Base-by-base conservation (phyloP, 2,888 invertebrate species). In the Parnassius mnemosyne region DNA sequence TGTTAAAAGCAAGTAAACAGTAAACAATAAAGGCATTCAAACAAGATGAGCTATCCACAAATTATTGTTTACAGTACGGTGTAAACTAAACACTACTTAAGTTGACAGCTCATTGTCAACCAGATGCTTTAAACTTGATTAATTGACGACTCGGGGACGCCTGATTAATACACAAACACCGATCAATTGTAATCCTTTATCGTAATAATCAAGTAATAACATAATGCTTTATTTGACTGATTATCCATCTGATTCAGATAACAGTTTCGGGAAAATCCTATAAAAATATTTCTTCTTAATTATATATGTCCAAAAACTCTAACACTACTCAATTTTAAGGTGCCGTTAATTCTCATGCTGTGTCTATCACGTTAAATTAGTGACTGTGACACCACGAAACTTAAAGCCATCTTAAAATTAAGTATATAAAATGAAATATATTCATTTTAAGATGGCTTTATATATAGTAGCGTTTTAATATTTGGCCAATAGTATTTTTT, bases 101-200 rank as follows among this genome's bases (percentile, higher is more conserved):
- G 81, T 83, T 83, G 89, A 89, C 90, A 89, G 85, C 83, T 79
- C 74, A 78, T 84, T 89, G 90, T 89, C 90, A 87, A 83, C 83
- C 84, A 87, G 87, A 87, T 85, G 87, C 87, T 89, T 87, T 80
- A 85, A 60, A 85, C 85, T 83, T 90, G 90, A 91, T 89, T 89
- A 89, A 90, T 90, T 80, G 89, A 77, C 84, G 84, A 87, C 87
- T 87, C 81, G 80, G 82, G 79, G 82, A 72, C 78, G 75, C 71
- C 77, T 85, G 84, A 89, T 87, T 89, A 88, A 85, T 87, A 85
- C 80, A 80, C 76, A 81, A 80, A 66, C 63, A 58, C 65, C 66
- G 68, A 80, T 82, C 75, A 78, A 81, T 80, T 76, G 69, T 74
- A 76, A 76, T 78, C 80, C 83, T 83, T 84, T 81, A 85, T 85